Base-by-base conservation (phyloP, 2,888 invertebrate genomes). In the Watsonalla cultraria region DNA sequence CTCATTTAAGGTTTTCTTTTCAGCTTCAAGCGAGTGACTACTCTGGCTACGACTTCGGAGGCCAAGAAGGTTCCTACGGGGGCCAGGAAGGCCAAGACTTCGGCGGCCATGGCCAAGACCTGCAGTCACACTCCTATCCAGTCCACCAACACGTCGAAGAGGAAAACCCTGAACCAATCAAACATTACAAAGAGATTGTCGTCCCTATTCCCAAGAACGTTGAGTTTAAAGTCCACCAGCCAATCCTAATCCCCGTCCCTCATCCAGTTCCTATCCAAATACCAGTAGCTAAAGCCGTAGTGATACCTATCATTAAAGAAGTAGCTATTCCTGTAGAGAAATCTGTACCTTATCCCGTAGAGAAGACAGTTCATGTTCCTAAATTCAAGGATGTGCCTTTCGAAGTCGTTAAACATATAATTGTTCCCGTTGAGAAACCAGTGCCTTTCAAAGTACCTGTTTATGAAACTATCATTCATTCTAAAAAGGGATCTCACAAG, bases 401-500 rank as follows among this genome's bases (percentile, higher is more conserved):
- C 24, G 92, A 92, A 54, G 94, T 95, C 0, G 91, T 94, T 46
- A 94, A 94, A 62, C 94, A 94, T 68, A 80, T 94, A 9, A 92
- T 93, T 5, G 93, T 94, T n/a, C 93, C 93, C 0, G 93, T 94
- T 0, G 92, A 93, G 50, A 94, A 94, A 62, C 94, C 94, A 0
- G 89, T 93, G 46, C 94, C 94, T 0, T 93, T 94, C 58, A 94
- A 93, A 72, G 94, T 94, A 35, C 94, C 94, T 0, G 93, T 94
- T 4, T 93, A 94, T 74, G 94, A 94, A 80, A 93, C 94, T 46
- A 92, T 95, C 55, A 94, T 94, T 66, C 94, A 95, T 68, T 93
- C 94, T 52, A 92, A 94, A 62, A 94, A 94, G 74, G 91, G 91
- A 46, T 84, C 87, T 0, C 87, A 90, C 58, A 83, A 90, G 68